Conservation (phyloP, 2,888 invertebrate species). For the Caenorhabditis sulstoni region DNA sequence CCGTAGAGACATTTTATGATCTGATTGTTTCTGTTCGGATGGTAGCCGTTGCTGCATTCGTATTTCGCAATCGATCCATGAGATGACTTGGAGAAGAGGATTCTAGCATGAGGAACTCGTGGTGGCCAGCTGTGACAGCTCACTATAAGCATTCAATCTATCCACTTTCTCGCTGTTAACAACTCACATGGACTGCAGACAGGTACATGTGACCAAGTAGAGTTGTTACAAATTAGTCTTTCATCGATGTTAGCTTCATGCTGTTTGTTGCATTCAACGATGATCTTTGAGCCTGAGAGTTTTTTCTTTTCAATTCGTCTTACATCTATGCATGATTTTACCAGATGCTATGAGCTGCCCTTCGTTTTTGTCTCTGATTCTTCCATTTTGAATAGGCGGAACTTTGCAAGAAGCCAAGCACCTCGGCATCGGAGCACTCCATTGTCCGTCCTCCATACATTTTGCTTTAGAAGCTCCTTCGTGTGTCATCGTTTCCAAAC, state of each 20-base stretch:
- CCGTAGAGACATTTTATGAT: conserved; percentile 93
- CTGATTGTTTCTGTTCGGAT: conserved; percentile 61
- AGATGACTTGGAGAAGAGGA: conserved; percentile 96
- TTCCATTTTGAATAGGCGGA: conserved; percentile 74
- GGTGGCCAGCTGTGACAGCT: conserved; percentile 90
- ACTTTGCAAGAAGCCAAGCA: conserved; percentile 91
- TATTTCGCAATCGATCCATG: conserved; percentile 91
- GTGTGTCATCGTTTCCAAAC: conserved; percentile 86
- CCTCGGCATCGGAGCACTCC: conserved; percentile 93
- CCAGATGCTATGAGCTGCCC: conserved; percentile 83
- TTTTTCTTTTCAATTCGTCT: too few relatives aligned
- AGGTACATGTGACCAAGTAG: conserved; percentile 82
- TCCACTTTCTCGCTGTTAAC: not conserved
- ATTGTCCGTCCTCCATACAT: conserved; percentile 93
- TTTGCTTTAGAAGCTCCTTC: conserved; percentile 84
- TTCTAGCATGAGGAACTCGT: conserved; percentile 93
- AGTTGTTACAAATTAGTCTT: conserved; percentile 81
- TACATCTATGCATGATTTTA: conserved; percentile 5
- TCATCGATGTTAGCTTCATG: conserved; percentile 77
- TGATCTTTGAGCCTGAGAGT: conserved; percentile 84
- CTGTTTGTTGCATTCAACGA: conserved; percentile 88
- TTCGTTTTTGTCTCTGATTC: conserved; percentile 79
- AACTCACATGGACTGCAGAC: conserved; percentile 82
- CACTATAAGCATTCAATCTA: conserved; percentile 80
- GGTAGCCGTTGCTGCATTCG: conserved; percentile 82